Evolutionary conservation across 1,140 invertebrate genomes (phyloP), one percentile per base, ranked within the genome.

Genomic region (Apis florea): DNA sequence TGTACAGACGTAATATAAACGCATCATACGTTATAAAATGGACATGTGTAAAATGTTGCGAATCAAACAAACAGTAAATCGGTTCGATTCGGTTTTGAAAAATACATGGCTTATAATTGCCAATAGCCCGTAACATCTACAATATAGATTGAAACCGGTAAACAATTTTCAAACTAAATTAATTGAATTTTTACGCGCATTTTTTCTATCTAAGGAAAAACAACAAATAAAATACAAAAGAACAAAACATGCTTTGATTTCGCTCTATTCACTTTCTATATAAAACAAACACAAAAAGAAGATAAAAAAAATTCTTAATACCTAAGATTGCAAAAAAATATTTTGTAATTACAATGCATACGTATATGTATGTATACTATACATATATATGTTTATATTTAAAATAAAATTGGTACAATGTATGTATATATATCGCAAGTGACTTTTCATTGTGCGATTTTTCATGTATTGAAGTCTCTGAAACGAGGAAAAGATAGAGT

Each of bases 1-100:
- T 83, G 77, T 83, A 83, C 82, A 83, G 82, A 83, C 64, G 70
- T 74, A 80, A 83, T 83, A 80, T 73, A 83, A 83, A 80, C 82
- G 77, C 64, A 80, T 83, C 66, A 68, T 83, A 82, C 73, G 31
- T 80, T 83, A 83, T 83, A 83, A 83, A 83, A 83, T 69, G 81
- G 81, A 72, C 81, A 83, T 79, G 81, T 83, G 81, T 83, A 83
- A 83, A 83, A 83, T 83, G 77, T 68, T 69, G 49, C 64, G 82
- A 80, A 74, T 83, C 26, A 83, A 83, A 80, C 12, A 80, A 83
- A 72, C 49, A 51, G 77, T 83, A 40, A 58, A 54, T n/a, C 56
- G 54, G 59, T 68, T 69, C 73, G 56, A 47, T 53, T 74, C 19
- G 61, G 63, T 80, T 58, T 24, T 51, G 66, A 76, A 59, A 69